Evolutionary conservation across 2,888 invertebrate genomes (phyloP), one percentile per base, ranked within the genome.

Genomic region (Griposia aprilina): DNA sequence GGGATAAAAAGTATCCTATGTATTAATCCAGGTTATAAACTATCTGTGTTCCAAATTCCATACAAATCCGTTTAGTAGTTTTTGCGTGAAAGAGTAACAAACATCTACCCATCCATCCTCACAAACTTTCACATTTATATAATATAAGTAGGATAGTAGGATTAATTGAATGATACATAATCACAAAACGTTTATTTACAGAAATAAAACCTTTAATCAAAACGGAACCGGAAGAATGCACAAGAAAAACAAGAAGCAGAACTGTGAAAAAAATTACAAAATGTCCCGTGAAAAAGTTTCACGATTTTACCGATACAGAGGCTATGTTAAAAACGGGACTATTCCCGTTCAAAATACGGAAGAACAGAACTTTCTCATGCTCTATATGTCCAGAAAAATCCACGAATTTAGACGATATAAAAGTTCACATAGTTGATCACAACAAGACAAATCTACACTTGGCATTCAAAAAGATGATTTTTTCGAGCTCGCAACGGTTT

Each of bases 271-370:
- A 87, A 78, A 84, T 90, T 57, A 55, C 90, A 1, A 90, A 92
- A 23, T 91, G 91, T 23, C 82, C 92, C 0, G 69, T 91, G 0
- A 93, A 93, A 30, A 93, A 93, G 13, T 81, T 86, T 0, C 84
- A 87, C 1, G 93, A 95, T 6, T 76, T 93, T 0, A 77, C 82
- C 0, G 96, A 96, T 30, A 94, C 94, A 0, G 94, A 95, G 20
- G 78, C 88, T 0, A 93, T 97, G 94, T 63, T 97, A 0, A 83
- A 90, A 57, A 82, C 88, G 0, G 97, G 97, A 0, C 85, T 96
- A 0, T 96, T 97, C 81, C 97, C 96, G 0, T 97, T 97, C 83
- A 96, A 95, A 89, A 94, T 96, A 5, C 87, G 91, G 3, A 95
- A 94, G 74, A 94, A 94, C 72, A 85, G 91, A 0, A 87, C 88